Conservation (phyloP, 92 coral and sea anemone genomes). For the Epizoanthus rinbou region DNA sequence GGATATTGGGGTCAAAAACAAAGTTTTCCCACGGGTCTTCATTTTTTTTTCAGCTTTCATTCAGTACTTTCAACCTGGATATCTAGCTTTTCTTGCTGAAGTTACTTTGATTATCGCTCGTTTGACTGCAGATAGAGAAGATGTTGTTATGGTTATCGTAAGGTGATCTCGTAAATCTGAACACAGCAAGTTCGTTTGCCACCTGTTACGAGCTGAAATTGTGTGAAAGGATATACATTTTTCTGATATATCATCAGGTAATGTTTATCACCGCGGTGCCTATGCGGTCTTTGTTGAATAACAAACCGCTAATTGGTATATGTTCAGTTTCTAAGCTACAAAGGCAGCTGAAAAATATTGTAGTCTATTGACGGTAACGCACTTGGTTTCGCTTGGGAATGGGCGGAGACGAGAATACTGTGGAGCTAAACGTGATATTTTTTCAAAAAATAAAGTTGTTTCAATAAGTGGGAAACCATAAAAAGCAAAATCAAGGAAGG, state of each 20-base stretch:
- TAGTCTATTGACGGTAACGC: too few relatives aligned
- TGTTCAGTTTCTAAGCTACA: too few relatives aligned
- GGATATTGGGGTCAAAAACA: background rate
- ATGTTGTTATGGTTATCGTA: background rate
- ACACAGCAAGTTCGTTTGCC: background rate
- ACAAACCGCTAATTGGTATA: background rate
- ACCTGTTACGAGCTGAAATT: conserved; percentile 1
- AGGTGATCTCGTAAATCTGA: background rate
- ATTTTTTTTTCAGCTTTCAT: background rate
- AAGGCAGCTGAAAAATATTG: too few relatives aligned
- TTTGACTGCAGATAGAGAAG: background rate
- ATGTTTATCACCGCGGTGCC: background rate
- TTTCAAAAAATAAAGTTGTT: too few relatives aligned
- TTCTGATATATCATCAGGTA: background rate
- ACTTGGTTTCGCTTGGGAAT: too few relatives aligned
- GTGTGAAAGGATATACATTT: background rate
- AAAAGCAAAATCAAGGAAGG: too few relatives aligned
- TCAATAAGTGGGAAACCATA: too few relatives aligned
- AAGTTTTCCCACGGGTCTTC: background rate
- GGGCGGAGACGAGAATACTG: too few relatives aligned
- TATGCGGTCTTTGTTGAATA: background rate
- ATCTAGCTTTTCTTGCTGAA: background rate
- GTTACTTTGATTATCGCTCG: background rate
- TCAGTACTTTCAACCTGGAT: background rate
- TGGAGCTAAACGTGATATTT: too few relatives aligned